Conservation (phyloP, 2,113 vertebrate genomes). For the Cichladusa arquata region DNA sequence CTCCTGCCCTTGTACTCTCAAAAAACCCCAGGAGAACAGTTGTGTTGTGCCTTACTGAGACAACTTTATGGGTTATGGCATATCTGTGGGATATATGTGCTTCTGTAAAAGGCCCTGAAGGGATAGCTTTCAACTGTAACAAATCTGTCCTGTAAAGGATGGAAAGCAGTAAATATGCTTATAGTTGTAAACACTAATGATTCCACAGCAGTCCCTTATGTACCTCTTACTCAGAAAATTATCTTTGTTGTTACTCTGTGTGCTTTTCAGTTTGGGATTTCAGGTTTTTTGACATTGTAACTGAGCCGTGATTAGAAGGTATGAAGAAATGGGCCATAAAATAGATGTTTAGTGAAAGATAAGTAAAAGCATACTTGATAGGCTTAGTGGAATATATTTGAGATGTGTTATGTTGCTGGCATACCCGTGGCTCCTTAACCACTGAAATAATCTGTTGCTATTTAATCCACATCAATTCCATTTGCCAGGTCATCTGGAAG, state of each 20-base stretch:
- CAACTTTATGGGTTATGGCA: neutral
- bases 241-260: neutral
- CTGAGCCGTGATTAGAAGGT: neutral
- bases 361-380: neutral
- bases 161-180: neutral
- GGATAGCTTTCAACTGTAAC: neutral
- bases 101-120: neutral
- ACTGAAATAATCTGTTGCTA: neutral
- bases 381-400: neutral
- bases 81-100: neutral
- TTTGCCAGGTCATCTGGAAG: conserved; percentile 36
- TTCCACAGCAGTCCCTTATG: neutral
- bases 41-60: neutral
- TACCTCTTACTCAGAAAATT: neutral
- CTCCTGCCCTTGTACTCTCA: neutral
- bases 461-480: conserved; percentile 21
- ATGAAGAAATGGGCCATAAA: conserved; percentile 2
- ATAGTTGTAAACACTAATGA: neutral
- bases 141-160: neutral
- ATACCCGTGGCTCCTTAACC: neutral
- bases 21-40: neutral
- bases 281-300: neutral
- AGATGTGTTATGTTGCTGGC: neutral
- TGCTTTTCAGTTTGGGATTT: neutral
- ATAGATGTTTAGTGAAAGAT: neutral